Evolutionary conservation across 2,888 invertebrate genomes (phyloP).

Genomic region (Caenorhabditis doughertyi): DNA sequence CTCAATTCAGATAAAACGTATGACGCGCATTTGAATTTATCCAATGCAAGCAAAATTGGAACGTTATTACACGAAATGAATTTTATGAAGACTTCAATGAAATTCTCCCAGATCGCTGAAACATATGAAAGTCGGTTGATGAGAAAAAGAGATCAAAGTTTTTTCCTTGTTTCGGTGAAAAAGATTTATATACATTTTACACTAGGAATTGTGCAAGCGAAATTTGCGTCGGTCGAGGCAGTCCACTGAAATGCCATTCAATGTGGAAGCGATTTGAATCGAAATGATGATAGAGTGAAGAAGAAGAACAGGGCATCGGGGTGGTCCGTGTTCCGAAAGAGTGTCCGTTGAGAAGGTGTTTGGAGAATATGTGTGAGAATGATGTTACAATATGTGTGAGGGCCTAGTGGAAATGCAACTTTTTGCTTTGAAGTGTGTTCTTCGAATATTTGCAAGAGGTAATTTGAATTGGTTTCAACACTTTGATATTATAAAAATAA

Average conservation of each 20-base stretch:
- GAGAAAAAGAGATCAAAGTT: slow-evolving; percentile 4
- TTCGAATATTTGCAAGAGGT: too few species aligned
- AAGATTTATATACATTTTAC: slow-evolving; percentile 61
- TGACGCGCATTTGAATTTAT: too few species aligned
- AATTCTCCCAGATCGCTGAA: slow-evolving; percentile 16
- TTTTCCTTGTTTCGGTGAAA: slow-evolving; percentile 30
- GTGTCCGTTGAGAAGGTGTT: slow-evolving; percentile 17
- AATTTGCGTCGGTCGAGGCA: slow-evolving; percentile 18
- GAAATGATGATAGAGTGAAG: slow-evolving; percentile 46
- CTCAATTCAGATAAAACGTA: too few species aligned
- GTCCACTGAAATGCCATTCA: slow-evolving; percentile 38
- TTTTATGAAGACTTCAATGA: not conserved
- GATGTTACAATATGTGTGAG: slow-evolving; percentile 12
- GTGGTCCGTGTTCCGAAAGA: slow-evolving; percentile 44
- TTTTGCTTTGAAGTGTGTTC: slow-evolving; percentile 19
- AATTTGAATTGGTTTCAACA: too few species aligned
- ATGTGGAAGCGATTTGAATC: slow-evolving; percentile 59
- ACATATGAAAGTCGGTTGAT: slow-evolving; percentile 21
- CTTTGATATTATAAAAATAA: too few species aligned
- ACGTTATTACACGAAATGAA: not conserved
- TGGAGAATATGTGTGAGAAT: slow-evolving; percentile 33
- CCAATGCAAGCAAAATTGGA: too few species aligned
- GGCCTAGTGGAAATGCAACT: slow-evolving; percentile 6
- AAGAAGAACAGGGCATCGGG: slow-evolving; percentile 15
- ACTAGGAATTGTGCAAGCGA: slow-evolving; percentile 2